Evolutionary conservation across 2,113 vertebrate species (phyloP).

Genomic region (Hydropotes inermis): DNA sequence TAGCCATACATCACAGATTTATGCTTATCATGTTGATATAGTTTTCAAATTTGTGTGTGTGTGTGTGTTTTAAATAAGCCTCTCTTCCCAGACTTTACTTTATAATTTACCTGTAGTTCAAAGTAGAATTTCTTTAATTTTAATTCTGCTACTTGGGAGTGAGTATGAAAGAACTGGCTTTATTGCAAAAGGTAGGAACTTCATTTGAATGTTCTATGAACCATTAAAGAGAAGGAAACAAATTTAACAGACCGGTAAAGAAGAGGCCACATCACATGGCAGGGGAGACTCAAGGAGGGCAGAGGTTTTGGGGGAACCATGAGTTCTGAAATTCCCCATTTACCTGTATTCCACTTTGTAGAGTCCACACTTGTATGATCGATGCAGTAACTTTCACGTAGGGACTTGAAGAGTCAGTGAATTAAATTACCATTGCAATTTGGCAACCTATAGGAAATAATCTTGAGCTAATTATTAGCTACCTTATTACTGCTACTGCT

Average conservation of each 20-base stretch:
- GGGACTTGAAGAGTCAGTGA: not conserved
- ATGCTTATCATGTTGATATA: not conserved
- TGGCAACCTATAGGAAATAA: not conserved
- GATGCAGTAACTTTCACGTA: not conserved
- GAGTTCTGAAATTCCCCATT: not conserved
- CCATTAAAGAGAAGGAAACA: not conserved
- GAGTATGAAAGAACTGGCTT: not conserved
- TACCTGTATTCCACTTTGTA: not conserved
- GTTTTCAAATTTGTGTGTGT: not conserved
- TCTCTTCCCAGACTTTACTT: not conserved
- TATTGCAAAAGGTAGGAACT: not conserved
- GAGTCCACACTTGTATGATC: not conserved
- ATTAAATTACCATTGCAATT: not conserved
- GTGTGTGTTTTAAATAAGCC: not conserved
- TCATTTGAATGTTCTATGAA: not conserved
- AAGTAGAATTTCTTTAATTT: not conserved
- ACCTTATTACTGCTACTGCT: not conserved
- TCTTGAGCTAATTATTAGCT: not conserved
- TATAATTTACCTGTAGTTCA: not conserved
- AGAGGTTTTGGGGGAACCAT: not conserved
- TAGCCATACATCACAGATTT: not conserved
- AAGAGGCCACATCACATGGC: not conserved
- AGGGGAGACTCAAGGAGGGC: not conserved
- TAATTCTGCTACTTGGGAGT: not conserved
- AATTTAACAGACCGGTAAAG: not conserved